Evolutionary conservation across 2,797 vertebrate genomes (phyloP), one percentile per base, ranked within the genome.

Genomic region (Argya squamiceps): DNA sequence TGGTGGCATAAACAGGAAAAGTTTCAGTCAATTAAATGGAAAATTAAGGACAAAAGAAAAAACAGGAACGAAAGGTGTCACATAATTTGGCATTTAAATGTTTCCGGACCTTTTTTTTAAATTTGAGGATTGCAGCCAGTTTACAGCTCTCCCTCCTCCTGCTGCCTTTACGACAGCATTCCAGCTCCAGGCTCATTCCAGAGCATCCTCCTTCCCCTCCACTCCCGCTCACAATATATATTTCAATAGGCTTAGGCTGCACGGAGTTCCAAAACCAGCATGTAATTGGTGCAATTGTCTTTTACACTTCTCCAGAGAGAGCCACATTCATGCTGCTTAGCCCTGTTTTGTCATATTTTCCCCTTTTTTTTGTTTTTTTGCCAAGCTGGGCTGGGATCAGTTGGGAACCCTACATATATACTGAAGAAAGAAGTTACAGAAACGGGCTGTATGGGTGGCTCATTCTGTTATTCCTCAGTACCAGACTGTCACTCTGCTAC

Each of bases 111-210:
- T 75, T 49, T 26, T 47, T 24, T 29, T 92, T 29, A 29, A 82
- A 75, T 60, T 2, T 36, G 91, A 91, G 46, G 68, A 76, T 30
- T 0, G 2, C 43, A 89, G 87, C 62, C 50, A 81, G 89, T 88
- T 94, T 78, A n/a, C 6, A 75, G 92, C 73, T 70, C 50, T 91
- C 83, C 92, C 94, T 93, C 90, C 85, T 90, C 68, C 79, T 77
- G 4, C 71, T 94, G 94, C 88, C 91, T 94, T 89, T 86, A 86
- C 1, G 0, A 94, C 93, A 81, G 88, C 92, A 47, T 92, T 96
- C 92, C 93, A 88, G 91, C 95, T 95, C 83, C 95, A 95, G 96
- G 91, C 93, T 95, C 81, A 91, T 95, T 96, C 94, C 93, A 93
- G 70, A 58, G 88, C 82, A 81, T 83, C 89, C 50, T 94, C 91